Conservation (phyloP, 2,888 invertebrate species). For the Scaptomyza polygonia region DNA sequence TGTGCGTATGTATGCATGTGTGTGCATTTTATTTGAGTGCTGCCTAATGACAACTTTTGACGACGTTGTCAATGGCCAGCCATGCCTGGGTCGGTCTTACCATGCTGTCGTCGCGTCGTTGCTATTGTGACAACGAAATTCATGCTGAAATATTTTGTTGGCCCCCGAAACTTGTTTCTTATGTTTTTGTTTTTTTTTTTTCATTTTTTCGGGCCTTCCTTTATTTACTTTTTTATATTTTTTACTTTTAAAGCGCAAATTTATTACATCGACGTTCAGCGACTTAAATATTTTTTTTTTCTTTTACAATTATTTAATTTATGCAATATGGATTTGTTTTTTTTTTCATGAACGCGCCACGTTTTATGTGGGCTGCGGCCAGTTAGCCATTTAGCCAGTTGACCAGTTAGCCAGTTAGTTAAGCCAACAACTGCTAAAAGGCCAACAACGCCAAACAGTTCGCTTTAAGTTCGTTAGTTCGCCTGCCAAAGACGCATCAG, state of each 20-base stretch:
- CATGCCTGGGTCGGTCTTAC: conserved; percentile 45
- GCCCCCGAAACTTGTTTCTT: conserved; percentile 61
- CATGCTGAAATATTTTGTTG: conserved; percentile 76
- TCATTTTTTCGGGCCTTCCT: conserved; percentile 29
- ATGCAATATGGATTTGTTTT: conserved; percentile 66
- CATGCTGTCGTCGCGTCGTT: conserved; percentile 27
- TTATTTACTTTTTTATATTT: conserved; percentile 36
- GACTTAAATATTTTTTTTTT: conserved; percentile 81
- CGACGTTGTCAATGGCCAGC: conserved; percentile 39
- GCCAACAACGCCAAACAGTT: conserved; percentile 42
- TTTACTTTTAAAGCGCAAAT: conserved; percentile 74
- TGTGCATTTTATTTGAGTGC: conserved; percentile 68
- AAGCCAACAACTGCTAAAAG: conserved; percentile 40
- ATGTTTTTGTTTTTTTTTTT: too few relatives aligned
- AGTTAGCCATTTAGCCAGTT: conserved; percentile 34
- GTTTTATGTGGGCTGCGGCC: conserved; percentile 70
- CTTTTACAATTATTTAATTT: conserved; percentile 81
- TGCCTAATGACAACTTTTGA: conserved; percentile 71
- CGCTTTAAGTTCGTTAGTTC: conserved; percentile 31
- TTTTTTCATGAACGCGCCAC: conserved; percentile 55
- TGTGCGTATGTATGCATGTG: conserved; percentile 20
- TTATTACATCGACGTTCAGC: conserved; percentile 70
- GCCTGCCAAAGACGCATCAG: conserved; percentile 27
- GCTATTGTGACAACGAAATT: conserved; percentile 74
- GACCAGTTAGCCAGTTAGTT: conserved; percentile 43